These are phyloP conservation scores for Buteo buteo DNA, from an alignment of 2,113 vertebrate species.

Conservation along the genomic window DNA sequence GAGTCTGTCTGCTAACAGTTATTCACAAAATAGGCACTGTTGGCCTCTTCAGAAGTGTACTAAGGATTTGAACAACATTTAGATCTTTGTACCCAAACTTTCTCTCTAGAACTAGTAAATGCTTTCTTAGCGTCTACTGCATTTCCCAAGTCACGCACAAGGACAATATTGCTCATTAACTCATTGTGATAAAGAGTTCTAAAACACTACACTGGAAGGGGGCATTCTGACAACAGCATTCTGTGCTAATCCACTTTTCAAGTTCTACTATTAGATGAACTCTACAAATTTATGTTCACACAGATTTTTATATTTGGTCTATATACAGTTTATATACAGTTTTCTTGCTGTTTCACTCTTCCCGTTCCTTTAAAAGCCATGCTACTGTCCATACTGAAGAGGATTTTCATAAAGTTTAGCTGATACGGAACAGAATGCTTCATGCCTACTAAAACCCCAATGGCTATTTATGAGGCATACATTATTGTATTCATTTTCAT, in stretches of 20 bases:
- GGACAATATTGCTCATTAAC: not conserved
- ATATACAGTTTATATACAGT: not conserved
- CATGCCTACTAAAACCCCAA: not conserved
- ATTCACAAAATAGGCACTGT: not conserved
- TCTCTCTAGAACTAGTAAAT: not conserved
- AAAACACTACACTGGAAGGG: not conserved
- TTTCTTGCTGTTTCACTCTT: not conserved
- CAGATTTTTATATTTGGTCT: not conserved
- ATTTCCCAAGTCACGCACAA: fast-evolving
- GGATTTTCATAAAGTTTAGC: not conserved
- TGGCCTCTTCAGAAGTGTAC: not conserved
- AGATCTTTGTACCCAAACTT: not conserved
- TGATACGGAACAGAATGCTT: not conserved
- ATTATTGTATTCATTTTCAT: not conserved
- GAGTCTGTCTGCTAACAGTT: not conserved
- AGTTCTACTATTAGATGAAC: not conserved
- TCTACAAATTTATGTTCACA: not conserved
- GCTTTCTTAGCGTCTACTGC: not conserved
- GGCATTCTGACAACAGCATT: not conserved
- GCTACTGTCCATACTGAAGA: not conserved
- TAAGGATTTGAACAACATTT: not conserved
- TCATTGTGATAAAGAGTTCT: not conserved
- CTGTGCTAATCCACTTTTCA: not conserved
- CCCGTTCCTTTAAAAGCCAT: not conserved
- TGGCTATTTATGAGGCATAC: not conserved